A percentile compares a stretch with the other conserved stretches of the same genome.
Conservation (phyloP, 2,113 vertebrate genomes). For the Chaenocephalus aceratus region DNA sequence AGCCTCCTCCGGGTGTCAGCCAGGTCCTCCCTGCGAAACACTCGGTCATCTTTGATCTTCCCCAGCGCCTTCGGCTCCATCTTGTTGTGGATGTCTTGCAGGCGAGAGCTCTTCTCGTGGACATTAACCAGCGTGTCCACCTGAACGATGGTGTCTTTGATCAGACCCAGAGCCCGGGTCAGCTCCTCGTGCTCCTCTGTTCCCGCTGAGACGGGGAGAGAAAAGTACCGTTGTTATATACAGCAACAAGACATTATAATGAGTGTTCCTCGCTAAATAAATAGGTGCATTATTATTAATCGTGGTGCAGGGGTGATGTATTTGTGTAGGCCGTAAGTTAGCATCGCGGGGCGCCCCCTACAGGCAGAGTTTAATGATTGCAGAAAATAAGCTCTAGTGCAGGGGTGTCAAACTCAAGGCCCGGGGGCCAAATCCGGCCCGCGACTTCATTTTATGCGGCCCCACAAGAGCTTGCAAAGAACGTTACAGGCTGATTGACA, state of each 20-base stretch:
- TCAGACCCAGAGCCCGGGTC: conserved; percentile 86
- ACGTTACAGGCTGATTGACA: too few relatives aligned
- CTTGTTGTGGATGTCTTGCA: conserved; percentile 88
- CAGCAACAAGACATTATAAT: background rate
- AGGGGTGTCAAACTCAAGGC: too few relatives aligned
- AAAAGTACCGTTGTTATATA: background rate
- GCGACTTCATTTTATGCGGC: too few relatives aligned
- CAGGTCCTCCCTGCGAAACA: conserved; percentile 92
- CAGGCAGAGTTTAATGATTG: too few relatives aligned
- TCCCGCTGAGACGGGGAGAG: conserved; percentile 77
- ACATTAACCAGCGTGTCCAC: conserved; percentile 92
- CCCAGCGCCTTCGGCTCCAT: conserved; percentile 91
- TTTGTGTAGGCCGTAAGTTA: too few relatives aligned
- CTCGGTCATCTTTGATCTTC: conserved; percentile 90
- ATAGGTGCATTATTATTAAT: too few relatives aligned
- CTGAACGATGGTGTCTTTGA: conserved; percentile 89
- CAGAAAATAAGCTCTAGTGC: too few relatives aligned
- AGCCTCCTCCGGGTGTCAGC: conserved; percentile 81
- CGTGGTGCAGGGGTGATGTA: too few relatives aligned
- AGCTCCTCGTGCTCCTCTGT: conserved; percentile 90
- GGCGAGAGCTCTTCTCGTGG: conserved; percentile 88
- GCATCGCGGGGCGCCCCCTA: too few relatives aligned
- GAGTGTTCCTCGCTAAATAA: too few relatives aligned
- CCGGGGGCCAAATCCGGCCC: too few relatives aligned
- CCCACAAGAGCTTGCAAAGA: too few relatives aligned